Evolutionary conservation across 2,888 invertebrate species (phyloP).

Genomic region (Mantis religiosa): DNA sequence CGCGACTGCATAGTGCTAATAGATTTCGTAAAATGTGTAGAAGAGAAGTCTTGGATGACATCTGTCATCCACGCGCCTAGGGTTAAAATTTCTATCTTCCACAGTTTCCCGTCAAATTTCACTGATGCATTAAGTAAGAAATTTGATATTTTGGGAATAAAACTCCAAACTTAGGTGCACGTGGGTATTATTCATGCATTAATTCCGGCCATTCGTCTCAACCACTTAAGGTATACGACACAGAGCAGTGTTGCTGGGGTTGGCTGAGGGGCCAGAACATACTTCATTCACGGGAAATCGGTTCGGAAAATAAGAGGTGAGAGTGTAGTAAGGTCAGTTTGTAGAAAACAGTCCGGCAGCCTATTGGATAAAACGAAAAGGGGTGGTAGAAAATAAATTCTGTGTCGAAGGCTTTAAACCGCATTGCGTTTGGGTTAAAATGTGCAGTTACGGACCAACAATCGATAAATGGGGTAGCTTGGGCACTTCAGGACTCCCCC

Average conservation of each 20-base stretch:
- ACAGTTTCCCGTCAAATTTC: too few species aligned
- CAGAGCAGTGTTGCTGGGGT: background rate
- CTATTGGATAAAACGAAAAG: background rate
- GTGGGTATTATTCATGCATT: background rate
- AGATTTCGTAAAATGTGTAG: too few species aligned
- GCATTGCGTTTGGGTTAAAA: slow-evolving; percentile 1
- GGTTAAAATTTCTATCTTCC: too few species aligned
- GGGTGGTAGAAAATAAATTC: background rate
- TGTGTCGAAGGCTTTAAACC: slow-evolving; percentile 4
- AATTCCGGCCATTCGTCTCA: background rate
- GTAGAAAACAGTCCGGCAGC: background rate
- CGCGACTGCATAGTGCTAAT: too few species aligned
- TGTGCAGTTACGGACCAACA: background rate
- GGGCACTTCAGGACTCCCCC: background rate
- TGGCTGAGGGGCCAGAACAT: background rate
- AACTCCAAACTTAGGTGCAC: too few species aligned
- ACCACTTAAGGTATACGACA: background rate
- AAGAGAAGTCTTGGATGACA: too few species aligned
- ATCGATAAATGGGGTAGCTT: background rate
- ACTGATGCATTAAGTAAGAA: too few species aligned
- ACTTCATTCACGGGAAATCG: background rate
- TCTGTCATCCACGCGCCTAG: too few species aligned
- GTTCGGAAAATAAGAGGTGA: background rate
- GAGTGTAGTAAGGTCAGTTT: background rate
- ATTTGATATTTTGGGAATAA: too few species aligned